Evolutionary conservation across 2,113 vertebrate genomes (phyloP).

Genomic region (Hylia prasina): DNA sequence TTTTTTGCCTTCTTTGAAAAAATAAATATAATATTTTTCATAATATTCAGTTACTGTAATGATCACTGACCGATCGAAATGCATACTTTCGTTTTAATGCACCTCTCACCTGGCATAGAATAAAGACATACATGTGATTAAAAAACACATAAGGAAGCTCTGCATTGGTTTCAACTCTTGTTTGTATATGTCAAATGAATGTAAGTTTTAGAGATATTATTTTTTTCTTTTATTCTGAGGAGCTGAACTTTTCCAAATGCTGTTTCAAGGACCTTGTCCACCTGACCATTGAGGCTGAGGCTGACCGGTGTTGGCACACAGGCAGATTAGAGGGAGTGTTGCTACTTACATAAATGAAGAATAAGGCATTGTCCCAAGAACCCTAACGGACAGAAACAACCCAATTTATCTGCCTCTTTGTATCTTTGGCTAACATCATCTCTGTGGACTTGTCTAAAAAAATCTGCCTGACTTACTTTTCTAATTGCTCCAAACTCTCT

Average conservation of each 20-base stretch:
- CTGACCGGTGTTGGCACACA: neutral
- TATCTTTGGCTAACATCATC: neutral
- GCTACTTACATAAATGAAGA: neutral
- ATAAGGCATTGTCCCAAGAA: neutral
- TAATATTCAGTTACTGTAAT: neutral
- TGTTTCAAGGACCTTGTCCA: neutral
- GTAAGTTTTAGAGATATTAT: neutral
- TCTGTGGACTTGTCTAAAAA: neutral
- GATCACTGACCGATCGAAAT: neutral
- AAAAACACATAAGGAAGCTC: neutral
- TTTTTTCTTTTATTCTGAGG: neutral
- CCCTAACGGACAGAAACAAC: neutral
- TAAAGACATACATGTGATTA: neutral
- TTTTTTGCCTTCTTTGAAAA: neutral
- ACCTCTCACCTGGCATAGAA: neutral
- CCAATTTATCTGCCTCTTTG: neutral
- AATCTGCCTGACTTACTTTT: neutral
- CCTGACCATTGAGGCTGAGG: neutral
- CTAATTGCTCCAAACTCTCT: neutral
- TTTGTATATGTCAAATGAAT: neutral
- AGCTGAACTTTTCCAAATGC: neutral
- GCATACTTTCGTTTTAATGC: neutral
- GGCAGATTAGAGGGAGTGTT: neutral
- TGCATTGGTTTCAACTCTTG: neutral
- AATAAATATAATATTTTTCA: neutral